Percentiles rank a stretch among this genome's conserved stretches.
Conservation (phyloP, 2,797 vertebrate species). For the Serranus cabrilla region DNA sequence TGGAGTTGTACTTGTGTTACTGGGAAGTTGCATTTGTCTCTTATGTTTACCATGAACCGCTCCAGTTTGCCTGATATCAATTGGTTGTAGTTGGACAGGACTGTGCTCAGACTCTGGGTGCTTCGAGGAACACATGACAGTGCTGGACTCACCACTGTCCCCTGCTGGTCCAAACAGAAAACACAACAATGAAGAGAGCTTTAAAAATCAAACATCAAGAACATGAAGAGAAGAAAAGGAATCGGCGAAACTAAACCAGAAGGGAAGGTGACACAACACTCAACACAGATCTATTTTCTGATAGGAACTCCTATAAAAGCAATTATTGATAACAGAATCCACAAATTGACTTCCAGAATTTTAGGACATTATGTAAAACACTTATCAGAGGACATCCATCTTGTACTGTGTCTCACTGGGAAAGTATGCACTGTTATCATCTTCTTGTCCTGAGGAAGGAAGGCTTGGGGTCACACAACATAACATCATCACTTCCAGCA, state of each 20-base stretch:
- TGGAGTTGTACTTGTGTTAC: constrained; percentile 32
- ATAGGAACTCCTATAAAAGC: background rate
- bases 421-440: constrained; percentile 76
- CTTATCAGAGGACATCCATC: constrained; percentile 8
- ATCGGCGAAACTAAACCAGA: background rate
- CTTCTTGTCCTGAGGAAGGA: constrained; percentile 79
- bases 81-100: constrained; percentile 73
- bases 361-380: constrained; percentile 26
- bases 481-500: constrained; percentile 42
- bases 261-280: background rate
- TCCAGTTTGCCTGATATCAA: constrained; percentile 83
- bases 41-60: constrained; percentile 72
- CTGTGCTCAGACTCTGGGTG: constrained; percentile 65
- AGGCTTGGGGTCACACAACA: constrained; percentile 58
- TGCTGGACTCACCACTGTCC: constrained; percentile 54
- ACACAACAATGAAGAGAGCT: constrained; percentile 11
- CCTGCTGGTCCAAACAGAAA: constrained; percentile 76
- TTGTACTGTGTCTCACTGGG: constrained; percentile 52
- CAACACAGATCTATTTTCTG: background rate
- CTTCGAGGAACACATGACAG: constrained; percentile 68
- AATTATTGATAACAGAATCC: background rate
- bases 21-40: constrained; percentile 63
- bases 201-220: background rate
- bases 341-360: background rate
- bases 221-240: background rate